These are phyloP conservation scores for Antechinus stuartii DNA, from an alignment of 2,113 vertebrate species.

Conservation along the genomic window DNA sequence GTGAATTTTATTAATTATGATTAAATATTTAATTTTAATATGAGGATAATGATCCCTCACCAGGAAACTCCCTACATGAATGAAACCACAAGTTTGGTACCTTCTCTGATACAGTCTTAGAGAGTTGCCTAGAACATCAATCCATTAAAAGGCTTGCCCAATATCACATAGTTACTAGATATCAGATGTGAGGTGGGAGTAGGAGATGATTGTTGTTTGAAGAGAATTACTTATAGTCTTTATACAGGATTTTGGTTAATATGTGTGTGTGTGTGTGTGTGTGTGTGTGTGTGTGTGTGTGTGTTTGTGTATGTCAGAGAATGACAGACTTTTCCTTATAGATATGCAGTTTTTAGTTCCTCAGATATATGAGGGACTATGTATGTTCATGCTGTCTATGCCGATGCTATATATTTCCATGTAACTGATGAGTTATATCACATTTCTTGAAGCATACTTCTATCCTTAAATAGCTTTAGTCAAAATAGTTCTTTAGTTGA, in stretches of 20 bases:
- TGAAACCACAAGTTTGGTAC: background rate
- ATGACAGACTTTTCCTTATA: background rate
- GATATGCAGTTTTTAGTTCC: background rate
- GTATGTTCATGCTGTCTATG: background rate
- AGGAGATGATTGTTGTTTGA: background rate
- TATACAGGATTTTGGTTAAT: background rate
- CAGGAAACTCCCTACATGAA: background rate
- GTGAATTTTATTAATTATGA: background rate
- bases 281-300: too few species aligned
- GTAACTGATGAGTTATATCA: background rate
- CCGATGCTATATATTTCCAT: background rate
- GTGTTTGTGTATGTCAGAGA: too few species aligned
- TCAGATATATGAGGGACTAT: background rate
- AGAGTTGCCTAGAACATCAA: background rate
- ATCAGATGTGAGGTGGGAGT: background rate
- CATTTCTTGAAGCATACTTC: background rate
- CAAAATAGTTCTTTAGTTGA: slow-evolving; percentile 41
- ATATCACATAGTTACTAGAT: background rate
- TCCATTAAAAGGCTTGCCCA: background rate
- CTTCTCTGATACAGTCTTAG: background rate
- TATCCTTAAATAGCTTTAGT: background rate
- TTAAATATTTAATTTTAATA: background rate
- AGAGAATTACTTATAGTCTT: background rate
- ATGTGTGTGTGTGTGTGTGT: background rate
- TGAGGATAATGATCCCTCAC: background rate